These are phyloP conservation scores for Petrophora chlorosata DNA, from an alignment of 2,888 invertebrate species.

Conservation along the genomic window DNA sequence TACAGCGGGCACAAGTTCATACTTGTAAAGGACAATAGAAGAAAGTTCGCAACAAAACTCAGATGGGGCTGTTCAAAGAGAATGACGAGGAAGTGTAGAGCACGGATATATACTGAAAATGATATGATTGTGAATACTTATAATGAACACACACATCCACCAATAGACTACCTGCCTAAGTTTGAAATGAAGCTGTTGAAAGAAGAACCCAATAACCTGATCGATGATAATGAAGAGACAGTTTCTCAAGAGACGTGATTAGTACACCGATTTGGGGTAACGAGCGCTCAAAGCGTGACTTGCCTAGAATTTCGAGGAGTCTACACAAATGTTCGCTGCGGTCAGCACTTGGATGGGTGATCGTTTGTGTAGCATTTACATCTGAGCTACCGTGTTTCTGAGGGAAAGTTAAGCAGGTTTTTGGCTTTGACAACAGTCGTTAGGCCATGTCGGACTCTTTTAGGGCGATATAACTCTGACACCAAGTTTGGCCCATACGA, in stretches of 20 bases:
- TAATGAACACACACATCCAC: conserved; percentile 18
- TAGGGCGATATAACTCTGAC: too few species aligned
- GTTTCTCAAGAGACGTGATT: background rate
- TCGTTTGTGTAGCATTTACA: too few species aligned
- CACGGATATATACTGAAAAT: conserved; percentile 26
- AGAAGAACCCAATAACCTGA: background rate
- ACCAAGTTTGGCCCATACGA: too few species aligned
- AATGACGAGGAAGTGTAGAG: conserved; percentile 17
- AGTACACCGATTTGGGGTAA: too few species aligned
- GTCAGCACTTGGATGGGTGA: too few species aligned
- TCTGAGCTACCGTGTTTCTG: too few species aligned
- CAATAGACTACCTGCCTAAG: background rate
- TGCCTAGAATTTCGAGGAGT: too few species aligned
- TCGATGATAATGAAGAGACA: background rate
- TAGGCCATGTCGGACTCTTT: too few species aligned
- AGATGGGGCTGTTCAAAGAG: conserved; percentile 44
- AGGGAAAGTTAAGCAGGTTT: too few species aligned
- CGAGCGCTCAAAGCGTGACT: too few species aligned
- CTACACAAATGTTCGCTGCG: too few species aligned
- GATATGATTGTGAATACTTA: conserved; percentile 12
- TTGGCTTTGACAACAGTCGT: too few species aligned
- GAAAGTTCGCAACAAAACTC: conserved; percentile 24
- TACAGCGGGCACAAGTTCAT: conserved; percentile 12
- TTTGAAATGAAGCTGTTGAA: conserved; percentile 6
- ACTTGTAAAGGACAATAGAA: conserved; percentile 22